Conservation (phyloP, 2,797 vertebrate species). For the Brachyrhaphis roseni region DNA sequence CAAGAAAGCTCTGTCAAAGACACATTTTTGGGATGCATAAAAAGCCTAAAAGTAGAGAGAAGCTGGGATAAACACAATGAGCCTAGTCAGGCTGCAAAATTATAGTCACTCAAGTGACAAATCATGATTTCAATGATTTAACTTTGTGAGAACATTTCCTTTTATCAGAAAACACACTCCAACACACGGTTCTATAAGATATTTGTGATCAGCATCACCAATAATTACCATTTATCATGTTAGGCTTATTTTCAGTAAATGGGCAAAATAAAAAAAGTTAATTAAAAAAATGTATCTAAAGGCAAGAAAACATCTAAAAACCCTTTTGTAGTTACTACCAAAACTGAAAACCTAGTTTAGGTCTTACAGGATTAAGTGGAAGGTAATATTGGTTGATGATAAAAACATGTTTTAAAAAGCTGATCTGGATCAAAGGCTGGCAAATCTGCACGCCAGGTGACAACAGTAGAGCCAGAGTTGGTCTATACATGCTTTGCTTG, state of each 20-base stretch:
- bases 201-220: not conserved
- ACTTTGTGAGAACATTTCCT: constrained; percentile 46
- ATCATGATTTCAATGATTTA: constrained; percentile 10
- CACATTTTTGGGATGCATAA: not conserved
- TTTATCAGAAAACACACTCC: constrained; percentile 32
- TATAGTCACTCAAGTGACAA: constrained; percentile 19
- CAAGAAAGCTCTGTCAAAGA: not conserved
- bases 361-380: not conserved
- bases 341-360: not conserved
- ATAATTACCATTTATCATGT: not conserved
- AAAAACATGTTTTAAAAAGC: not conserved
- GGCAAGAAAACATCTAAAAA: not conserved
- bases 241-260: not conserved
- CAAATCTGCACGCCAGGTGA: not conserved
- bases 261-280: not conserved
- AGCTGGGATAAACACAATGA: constrained; percentile 8
- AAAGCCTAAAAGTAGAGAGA: constrained; percentile 23
- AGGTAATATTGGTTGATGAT: not conserved
- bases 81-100: constrained; percentile 6
- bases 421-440: not conserved
- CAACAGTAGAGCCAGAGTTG: not conserved
- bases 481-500: not conserved
- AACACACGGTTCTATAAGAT: not conserved
- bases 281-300: not conserved
- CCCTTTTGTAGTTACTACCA: not conserved